Conservation (phyloP, 2,888 invertebrate genomes). For the Xanthorhoe designata region DNA sequence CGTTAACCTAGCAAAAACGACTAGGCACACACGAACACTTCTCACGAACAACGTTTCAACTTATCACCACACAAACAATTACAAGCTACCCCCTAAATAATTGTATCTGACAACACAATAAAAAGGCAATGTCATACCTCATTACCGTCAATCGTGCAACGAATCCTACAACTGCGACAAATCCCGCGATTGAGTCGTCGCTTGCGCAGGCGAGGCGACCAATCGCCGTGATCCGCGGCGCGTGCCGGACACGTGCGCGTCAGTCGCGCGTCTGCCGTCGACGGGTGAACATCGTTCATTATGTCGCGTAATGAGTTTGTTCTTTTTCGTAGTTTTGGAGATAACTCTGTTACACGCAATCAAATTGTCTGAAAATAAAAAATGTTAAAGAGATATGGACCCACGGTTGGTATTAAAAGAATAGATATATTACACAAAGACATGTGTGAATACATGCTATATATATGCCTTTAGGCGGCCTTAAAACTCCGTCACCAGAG, state of each 20-base stretch:
- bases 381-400: too few species aligned
- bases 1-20: too few species aligned
- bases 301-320: conserved; percentile 55
- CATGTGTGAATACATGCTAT: too few species aligned
- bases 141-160: conserved; percentile 63
- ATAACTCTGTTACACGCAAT: neutral
- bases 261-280: conserved; percentile 55
- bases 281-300: conserved; percentile 61
- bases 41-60: neutral
- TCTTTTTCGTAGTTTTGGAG: conserved; percentile 42
- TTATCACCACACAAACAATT: conserved; percentile 23
- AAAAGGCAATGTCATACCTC: conserved; percentile 75
- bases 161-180: conserved; percentile 61
- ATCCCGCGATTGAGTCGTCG: conserved; percentile 69
- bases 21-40: neutral
- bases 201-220: conserved; percentile 47
- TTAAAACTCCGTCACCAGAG: too few species aligned
- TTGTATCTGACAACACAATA: conserved; percentile 50
- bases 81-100: conserved; percentile 30
- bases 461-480: too few species aligned
- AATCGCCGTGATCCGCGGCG: conserved; percentile 66
- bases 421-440: too few species aligned
- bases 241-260: conserved; percentile 66
- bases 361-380: too few species aligned
- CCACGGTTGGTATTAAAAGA: too few species aligned